Conservation (phyloP, 2,888 invertebrate genomes). For the Tuberolachnus salignus region DNA sequence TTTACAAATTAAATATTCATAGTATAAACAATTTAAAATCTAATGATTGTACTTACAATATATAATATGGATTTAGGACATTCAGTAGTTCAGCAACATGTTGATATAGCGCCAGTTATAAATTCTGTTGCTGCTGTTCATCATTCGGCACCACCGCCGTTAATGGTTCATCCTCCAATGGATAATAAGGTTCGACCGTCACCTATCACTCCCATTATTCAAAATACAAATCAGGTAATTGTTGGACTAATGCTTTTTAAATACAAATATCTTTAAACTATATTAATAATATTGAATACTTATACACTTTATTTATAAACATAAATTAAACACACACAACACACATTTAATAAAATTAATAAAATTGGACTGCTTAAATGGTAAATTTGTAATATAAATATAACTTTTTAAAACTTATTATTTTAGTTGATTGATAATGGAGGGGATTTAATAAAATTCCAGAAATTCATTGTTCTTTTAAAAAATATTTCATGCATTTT, state of each 20-base stretch:
- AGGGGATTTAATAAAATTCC: too few species aligned
- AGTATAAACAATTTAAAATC: neutral
- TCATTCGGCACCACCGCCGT: conserved; percentile 32
- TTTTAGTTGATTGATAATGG: too few species aligned
- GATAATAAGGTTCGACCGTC: conserved; percentile 40
- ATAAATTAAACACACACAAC: neutral
- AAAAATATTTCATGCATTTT: too few species aligned
- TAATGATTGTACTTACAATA: neutral
- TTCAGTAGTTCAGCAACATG: conserved; percentile 38
- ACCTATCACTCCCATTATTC: conserved; percentile 36
- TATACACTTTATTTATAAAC: conserved; percentile 17
- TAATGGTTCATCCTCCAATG: conserved; percentile 27
- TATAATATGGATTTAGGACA: conserved; percentile 1
- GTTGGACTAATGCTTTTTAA: too few species aligned
- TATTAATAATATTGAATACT: conserved; percentile 1
- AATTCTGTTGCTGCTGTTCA: conserved; percentile 41
- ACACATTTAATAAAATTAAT: neutral
- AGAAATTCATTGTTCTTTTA: too few species aligned
- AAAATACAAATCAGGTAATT: conserved; percentile 53
- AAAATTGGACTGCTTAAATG: neutral
- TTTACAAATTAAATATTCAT: neutral
- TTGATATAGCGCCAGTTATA: conserved; percentile 46
- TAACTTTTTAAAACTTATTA: too few species aligned
- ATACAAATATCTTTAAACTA: neutral
- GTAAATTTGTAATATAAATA: neutral